These are phyloP conservation scores for Trichogramma pretiosum DNA, from an alignment of 1,140 invertebrate genomes.

Conservation along the genomic window DNA sequence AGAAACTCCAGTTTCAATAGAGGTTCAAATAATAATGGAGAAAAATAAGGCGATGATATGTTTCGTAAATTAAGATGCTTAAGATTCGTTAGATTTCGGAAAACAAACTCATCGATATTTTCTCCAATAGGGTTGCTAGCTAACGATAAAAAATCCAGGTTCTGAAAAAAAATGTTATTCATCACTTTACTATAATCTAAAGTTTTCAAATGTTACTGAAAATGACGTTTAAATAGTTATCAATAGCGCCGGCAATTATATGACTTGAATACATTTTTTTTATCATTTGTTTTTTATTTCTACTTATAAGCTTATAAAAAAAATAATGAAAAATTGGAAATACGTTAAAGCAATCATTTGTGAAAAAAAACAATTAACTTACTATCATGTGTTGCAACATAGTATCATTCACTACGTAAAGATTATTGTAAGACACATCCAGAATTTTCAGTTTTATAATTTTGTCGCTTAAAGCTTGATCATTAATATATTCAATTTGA, in stretches of 20 bases:
- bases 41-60: constrained; percentile 29
- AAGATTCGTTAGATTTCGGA: constrained; percentile 28
- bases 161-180: too few species aligned
- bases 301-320: not conserved
- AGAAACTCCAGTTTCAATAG: constrained; percentile 30
- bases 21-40: constrained; percentile 29
- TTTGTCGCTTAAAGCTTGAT: constrained; percentile 34
- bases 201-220: too few species aligned
- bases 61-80: constrained; percentile 33
- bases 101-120: constrained; percentile 35
- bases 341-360: not conserved
- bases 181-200: too few species aligned
- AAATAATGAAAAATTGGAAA: constrained; percentile 1
- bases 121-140: constrained; percentile 37
- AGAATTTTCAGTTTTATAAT: constrained; percentile 33
- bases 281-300: constrained; percentile 7
- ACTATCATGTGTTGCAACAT: constrained; percentile 42
- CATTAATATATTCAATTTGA: constrained; percentile 36
- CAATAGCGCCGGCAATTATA: too few species aligned
- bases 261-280: too few species aligned
- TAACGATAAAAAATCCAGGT: constrained; percentile 34
- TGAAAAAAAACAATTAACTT: constrained; percentile 6
- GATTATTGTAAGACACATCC: constrained; percentile 37
- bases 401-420: constrained; percentile 36
- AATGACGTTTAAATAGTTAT: too few species aligned